phyloP scores from a whole-genome alignment of 1,140 invertebrate species.

The Akabosia matsudoensis region DNA sequence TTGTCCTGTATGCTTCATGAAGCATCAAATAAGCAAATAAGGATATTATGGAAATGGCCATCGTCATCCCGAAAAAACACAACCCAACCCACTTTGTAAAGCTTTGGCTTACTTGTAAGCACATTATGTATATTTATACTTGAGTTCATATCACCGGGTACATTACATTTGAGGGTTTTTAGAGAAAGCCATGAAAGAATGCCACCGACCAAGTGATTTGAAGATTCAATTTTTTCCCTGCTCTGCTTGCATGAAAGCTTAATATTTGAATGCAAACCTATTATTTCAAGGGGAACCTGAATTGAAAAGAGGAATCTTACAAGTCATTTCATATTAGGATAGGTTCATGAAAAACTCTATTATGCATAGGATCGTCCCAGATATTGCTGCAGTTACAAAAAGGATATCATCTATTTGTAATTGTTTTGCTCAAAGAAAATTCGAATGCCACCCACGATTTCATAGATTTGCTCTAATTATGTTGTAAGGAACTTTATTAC shows the following conservation, averaged over 20 bases:
- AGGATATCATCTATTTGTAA: too few relatives aligned
- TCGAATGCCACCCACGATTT: too few relatives aligned
- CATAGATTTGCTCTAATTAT: too few relatives aligned
- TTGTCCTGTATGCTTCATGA: not conserved
- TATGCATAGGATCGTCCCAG: slow-evolving; percentile 1
- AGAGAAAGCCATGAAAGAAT: not conserved
- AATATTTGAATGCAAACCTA: too few relatives aligned
- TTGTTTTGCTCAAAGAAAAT: not conserved
- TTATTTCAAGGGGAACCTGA: too few relatives aligned
- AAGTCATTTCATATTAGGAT: not conserved
- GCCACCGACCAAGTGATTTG: not conserved
- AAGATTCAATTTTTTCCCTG: too few relatives aligned
- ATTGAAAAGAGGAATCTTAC: not conserved
- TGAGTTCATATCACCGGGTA: not conserved
- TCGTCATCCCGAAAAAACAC: not conserved
- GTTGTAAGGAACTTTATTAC: too few relatives aligned
- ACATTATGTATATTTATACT: not conserved
- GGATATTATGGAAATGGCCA: slow-evolving; percentile 21
- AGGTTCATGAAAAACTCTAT: slow-evolving; percentile 1
- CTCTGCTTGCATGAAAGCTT: too few relatives aligned
- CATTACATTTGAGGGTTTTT: not conserved
- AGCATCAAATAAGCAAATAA: slow-evolving; percentile 11
- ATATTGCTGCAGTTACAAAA: too few relatives aligned
- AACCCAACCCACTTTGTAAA: not conserved
- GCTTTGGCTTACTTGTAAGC: not conserved